A percentile compares a stretch with the other conserved stretches of the same genome.
Conservation (phyloP, 2,113 vertebrate species). For the Sylvia atricapilla region DNA sequence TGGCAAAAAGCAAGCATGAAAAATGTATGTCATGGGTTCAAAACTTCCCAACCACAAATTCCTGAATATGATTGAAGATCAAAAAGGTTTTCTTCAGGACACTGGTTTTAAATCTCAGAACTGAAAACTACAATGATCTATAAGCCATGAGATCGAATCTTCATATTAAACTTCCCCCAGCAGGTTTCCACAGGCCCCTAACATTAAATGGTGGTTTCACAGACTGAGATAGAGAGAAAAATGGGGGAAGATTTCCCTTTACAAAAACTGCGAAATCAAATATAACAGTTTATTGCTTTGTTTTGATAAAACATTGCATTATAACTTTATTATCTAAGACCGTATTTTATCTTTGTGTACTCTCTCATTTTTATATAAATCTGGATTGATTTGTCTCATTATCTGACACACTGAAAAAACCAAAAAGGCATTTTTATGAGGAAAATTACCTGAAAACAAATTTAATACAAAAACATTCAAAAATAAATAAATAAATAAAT, state of each 20-base stretch:
- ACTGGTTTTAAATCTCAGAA: background rate
- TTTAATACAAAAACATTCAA: background rate
- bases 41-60: slow-evolving; percentile 4
- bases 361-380: background rate
- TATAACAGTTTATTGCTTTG: background rate
- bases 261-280: background rate
- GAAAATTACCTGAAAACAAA: background rate
- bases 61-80: slow-evolving; percentile 8
- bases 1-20: background rate
- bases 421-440: background rate
- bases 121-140: background rate
- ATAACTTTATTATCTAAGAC: background rate
- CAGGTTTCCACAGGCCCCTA: background rate
- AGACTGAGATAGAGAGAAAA: background rate
- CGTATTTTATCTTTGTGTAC: background rate
- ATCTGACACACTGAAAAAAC: background rate
- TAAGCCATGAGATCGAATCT: background rate
- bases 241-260: background rate
- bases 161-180: background rate
- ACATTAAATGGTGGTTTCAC: background rate
- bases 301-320: background rate
- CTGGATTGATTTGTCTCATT: background rate
- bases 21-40: background rate
- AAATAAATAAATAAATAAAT: background rate
- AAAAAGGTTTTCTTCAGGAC: background rate